Evolutionary conservation across 2,888 invertebrate species (phyloP), one percentile per base, ranked within the genome.

Genomic region (Esperia sulphurella): DNA sequence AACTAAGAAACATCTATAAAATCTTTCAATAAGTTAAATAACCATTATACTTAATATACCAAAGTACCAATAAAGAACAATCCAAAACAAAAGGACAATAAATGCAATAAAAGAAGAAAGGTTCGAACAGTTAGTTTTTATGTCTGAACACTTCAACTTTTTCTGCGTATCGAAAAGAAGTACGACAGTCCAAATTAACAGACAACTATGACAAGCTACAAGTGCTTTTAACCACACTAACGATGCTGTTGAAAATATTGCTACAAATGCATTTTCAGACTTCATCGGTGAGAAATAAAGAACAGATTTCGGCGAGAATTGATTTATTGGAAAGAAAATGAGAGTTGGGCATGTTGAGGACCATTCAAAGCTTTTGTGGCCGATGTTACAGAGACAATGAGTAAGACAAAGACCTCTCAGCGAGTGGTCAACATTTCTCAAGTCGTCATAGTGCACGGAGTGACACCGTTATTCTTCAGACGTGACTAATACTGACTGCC

Each of bases 151-250:
- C 74, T 80, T 65, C 53, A 65, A 62, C 67, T 63, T 65, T 70
- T 79, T 79, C 77, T 76, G 76, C 78, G 73, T 77, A 77, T 78
- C 71, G 70, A 73, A 72, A 65, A 69, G 65, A 74, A 69, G 69
- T 71, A 71, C 66, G 70, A 79, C 79, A 75, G 70, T 71, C 75
- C 75, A 82, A 84, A 86, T 86, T 86, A 84, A 85, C 84, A 84
- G 84, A 86, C 85, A 82, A 78, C 79, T 83, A 80, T 83, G 86
- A 86, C 87, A 85, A 78, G 78, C 77, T 72, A 85, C 85, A 86
- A 86, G 85, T 84, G 79, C 64, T 72, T 67, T 65, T 52, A 52
- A 71, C 80, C 76, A 75, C 48, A 10, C 57, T 59, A 50, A 48
- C 29, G 46, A 59, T 64, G 53, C 59, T 46, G 48, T 50, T 55